Evolutionary conservation across 2,797 vertebrate genomes (phyloP).

Genomic region (Sylvilagus floridanus): DNA sequence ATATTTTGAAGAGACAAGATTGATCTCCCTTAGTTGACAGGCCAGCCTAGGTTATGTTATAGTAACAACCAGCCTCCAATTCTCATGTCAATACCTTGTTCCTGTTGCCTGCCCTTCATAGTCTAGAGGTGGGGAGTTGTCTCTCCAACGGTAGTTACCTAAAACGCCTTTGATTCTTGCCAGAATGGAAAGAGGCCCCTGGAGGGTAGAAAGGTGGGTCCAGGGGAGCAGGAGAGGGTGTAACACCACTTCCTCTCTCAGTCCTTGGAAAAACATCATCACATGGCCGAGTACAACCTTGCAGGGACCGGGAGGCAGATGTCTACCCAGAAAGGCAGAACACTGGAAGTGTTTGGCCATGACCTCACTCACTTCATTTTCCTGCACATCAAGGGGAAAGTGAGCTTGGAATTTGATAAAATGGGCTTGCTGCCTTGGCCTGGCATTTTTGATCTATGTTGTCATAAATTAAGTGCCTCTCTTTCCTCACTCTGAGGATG

Average conservation of each 20-base stretch:
- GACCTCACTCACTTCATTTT: background rate
- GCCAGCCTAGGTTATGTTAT: background rate
- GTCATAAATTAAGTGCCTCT: background rate
- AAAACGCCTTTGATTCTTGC: background rate
- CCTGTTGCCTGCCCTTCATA: background rate
- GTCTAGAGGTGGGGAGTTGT: rapidly evolving
- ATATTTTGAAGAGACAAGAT: background rate
- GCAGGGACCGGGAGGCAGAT: rapidly evolving
- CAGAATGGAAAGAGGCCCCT: background rate
- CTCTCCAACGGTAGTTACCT: background rate
- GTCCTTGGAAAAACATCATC: background rate
- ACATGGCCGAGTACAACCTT: background rate
- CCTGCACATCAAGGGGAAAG: background rate
- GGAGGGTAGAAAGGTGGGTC: background rate
- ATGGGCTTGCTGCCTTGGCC: background rate
- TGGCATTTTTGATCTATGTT: background rate
- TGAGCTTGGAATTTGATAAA: background rate
- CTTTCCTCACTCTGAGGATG: background rate
- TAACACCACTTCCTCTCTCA: background rate
- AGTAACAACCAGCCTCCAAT: background rate
- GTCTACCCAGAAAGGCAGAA: background rate
- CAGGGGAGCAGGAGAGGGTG: background rate
- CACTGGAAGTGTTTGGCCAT: background rate
- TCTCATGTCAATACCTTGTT: background rate
- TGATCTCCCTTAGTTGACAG: background rate